Base-by-base conservation (phyloP, 2,888 invertebrate species). In the Brachyptera putata region DNA sequence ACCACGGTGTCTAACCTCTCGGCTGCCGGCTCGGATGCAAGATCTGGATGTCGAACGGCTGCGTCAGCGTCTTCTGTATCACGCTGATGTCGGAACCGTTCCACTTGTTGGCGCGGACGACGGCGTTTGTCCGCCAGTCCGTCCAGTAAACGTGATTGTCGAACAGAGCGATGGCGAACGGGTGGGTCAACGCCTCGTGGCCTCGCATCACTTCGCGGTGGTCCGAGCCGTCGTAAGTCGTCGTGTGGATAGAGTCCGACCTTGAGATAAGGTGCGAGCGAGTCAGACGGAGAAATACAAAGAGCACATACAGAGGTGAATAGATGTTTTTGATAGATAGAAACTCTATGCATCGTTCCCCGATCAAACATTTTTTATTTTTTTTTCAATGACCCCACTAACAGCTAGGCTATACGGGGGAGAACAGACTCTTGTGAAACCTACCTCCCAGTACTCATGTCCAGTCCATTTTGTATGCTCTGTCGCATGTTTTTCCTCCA, bases 91-190 rank as follows among this genome's bases (percentile, higher is more conserved):
- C 85, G 21, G 84, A 82, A 0, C 80, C 91, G 73, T 87, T 87
- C 86, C 90, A 93, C 76, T 95, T 95, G 77, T 90, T 89, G 26
- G 93, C 92, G 69, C 89, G 79, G 67, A 91, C 85, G 2, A 95
- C 89, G 63, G 89, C 86, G 73, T 91, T 91, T 59, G 86, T 86
- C 65, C 91, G 81, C 95, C 95, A 95, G 77, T 95, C 95, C 0
- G 93, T 94, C 93, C 94, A 95, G 77, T 91, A 95, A 11, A 95
- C 86, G 74, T 88, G 85, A 70, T 87, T 86, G 72, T 89, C 93
- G 77, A 88, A 93, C 61, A 94, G 79, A 0, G 91, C 83, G 65
- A 95, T 85, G 49, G 94, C 90, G 78, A 95, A 95, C 0, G 95
- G 93, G 79, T 95, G 95, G 50, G 89, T 84, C 58, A 91, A 77